A percentile compares a stretch with the other conserved stretches of the same genome.
phyloP scores from a whole-genome alignment of 2,888 invertebrate genomes.

The Erebia palarica region DNA sequence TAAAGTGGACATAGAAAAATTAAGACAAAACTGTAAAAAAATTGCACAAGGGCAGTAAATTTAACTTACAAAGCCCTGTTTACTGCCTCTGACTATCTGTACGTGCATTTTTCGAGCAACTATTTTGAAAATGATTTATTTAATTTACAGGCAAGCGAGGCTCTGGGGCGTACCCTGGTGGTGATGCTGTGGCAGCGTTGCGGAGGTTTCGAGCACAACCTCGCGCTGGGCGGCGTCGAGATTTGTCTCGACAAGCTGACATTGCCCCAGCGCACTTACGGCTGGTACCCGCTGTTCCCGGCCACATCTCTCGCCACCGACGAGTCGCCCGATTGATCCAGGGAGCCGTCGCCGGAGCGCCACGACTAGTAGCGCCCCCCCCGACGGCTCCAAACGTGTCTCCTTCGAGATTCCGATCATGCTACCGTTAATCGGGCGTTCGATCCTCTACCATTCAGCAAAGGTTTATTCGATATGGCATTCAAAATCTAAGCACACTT shows the following conservation, averaged over 20 bases:
- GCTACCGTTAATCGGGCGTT: neutral
- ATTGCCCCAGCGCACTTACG: constrained; percentile 90
- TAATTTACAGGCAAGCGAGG: constrained; percentile 84
- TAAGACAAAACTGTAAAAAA: too few relatives aligned
- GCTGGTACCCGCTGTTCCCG: constrained; percentile 96
- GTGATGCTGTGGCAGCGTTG: constrained; percentile 97
- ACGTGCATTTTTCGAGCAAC: neutral
- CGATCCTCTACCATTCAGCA: neutral
- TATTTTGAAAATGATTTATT: neutral
- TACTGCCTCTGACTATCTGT: too few relatives aligned
- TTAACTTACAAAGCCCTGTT: too few relatives aligned
- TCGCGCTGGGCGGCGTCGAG: constrained; percentile 91
- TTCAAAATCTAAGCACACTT: neutral
- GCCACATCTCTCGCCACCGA: constrained; percentile 89
- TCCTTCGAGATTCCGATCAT: neutral
- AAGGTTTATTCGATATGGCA: neutral
- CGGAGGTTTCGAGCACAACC: constrained; percentile 93
- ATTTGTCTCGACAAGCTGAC: constrained; percentile 91
- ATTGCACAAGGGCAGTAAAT: too few relatives aligned
- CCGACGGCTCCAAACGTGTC: constrained; percentile 58
- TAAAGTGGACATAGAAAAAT: too few relatives aligned
- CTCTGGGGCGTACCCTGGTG: constrained; percentile 90
- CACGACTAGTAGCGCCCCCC: constrained; percentile 62
- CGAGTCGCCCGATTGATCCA: constrained; percentile 81
- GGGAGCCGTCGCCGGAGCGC: constrained; percentile 80